These are phyloP conservation scores for Cephus cinctus DNA, from an alignment of 1,140 invertebrate genomes.

Conservation along the genomic window DNA sequence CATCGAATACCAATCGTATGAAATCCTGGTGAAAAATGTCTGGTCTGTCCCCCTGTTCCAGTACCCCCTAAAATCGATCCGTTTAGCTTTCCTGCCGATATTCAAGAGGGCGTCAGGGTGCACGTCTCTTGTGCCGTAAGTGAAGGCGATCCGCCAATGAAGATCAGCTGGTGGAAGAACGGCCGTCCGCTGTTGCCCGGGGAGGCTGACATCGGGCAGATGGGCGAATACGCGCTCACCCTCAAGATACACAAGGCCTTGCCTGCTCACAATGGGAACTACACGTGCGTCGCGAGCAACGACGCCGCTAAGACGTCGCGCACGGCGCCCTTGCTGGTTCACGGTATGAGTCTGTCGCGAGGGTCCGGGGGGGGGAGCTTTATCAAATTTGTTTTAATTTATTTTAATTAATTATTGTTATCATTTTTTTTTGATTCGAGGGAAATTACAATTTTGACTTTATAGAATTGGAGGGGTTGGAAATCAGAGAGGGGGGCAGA, in stretches of 20 bases:
- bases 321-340: slow-evolving; percentile 54
- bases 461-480: no score
- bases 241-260: slow-evolving; percentile 51
- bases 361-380: no score
- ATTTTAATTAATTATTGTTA: no score
- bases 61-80: slow-evolving; percentile 63
- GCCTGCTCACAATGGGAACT: slow-evolving; percentile 80
- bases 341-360: slow-evolving; percentile 57
- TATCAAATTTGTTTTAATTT: no score
- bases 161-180: slow-evolving; percentile 68
- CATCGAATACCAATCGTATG: no score
- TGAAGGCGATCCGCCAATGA: slow-evolving; percentile 68
- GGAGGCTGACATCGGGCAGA: slow-evolving; percentile 44
- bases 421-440: no score
- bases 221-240: slow-evolving; percentile 55
- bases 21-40: no score
- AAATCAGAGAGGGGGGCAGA: no score
- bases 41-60: no score
- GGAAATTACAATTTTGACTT: no score
- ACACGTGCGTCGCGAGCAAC: slow-evolving; percentile 86
- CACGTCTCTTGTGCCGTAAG: slow-evolving; percentile 68
- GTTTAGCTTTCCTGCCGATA: slow-evolving; percentile 60
- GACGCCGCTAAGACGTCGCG: slow-evolving; percentile 68
- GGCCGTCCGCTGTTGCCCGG: slow-evolving; percentile 40
- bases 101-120: slow-evolving; percentile 57